phyloP scores from a whole-genome alignment of 2,113 vertebrate species.

The Cyprichromis sp. region DNA sequence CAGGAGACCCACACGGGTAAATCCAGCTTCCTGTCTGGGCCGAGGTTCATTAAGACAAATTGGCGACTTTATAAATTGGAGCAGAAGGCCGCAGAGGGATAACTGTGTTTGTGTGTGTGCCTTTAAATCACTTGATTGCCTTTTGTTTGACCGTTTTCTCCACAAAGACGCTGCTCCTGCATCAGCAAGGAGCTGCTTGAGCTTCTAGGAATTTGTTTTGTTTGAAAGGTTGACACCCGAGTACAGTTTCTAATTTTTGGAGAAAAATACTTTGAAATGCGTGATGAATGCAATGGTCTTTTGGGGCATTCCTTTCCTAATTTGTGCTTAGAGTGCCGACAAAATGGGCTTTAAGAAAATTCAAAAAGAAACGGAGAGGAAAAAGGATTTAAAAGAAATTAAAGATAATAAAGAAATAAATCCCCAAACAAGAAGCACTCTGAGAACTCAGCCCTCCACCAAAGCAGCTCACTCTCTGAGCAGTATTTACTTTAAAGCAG shows the following conservation, averaged over 20 bases:
- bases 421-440: neutral
- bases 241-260: neutral
- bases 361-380: rapidly evolving
- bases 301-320: neutral
- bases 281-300: neutral
- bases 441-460: neutral
- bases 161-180: neutral
- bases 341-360: neutral
- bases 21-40: neutral
- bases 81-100: constrained; percentile 6
- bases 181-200: neutral
- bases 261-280: neutral
- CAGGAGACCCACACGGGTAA: neutral
- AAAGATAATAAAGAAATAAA: neutral
- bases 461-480: neutral
- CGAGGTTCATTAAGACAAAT: constrained; percentile 43
- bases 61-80: constrained; percentile 9
- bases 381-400: neutral
- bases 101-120: neutral
- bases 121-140: constrained; percentile 2
- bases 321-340: neutral
- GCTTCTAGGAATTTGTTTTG: neutral
- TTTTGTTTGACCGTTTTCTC: neutral
- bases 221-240: neutral
- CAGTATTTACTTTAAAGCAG: neutral